Conservation (phyloP, 2,113 vertebrate species). For the Sinocyclocheilus anshuiensis region DNA sequence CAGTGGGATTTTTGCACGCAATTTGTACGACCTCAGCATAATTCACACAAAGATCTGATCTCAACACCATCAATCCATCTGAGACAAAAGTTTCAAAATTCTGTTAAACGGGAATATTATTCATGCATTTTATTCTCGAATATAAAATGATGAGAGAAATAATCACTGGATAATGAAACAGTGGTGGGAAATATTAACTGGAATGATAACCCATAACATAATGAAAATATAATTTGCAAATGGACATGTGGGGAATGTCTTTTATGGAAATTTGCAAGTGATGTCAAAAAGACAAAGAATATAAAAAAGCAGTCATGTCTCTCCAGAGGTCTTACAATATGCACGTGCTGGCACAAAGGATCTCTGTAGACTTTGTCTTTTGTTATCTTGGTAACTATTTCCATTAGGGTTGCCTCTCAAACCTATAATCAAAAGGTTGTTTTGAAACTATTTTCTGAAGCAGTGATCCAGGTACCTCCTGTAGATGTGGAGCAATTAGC, state of each 20-base stretch:
- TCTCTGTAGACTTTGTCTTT: slow-evolving; percentile 18
- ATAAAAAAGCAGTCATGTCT: neutral
- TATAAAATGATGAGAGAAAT: no score
- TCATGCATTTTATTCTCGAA: no score
- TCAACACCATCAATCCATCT: no score
- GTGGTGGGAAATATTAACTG: neutral
- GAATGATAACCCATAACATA: neutral
- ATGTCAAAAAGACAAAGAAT: neutral
- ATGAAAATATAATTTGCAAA: neutral
- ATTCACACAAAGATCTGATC: no score
- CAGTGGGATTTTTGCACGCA: no score
- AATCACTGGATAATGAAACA: neutral
- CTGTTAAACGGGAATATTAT: neutral
- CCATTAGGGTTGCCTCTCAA: neutral
- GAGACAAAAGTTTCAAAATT: neutral
- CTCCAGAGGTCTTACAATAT: neutral
- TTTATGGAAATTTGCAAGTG: neutral
- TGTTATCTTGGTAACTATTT: neutral
- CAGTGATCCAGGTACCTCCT: slow-evolving; percentile 41
- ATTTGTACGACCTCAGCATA: neutral
- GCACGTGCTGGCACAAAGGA: slow-evolving; percentile 2
- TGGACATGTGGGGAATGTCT: neutral
- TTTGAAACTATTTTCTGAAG: slow-evolving; percentile 47
- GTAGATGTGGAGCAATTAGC: slow-evolving; percentile 24
- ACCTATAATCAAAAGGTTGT: neutral